Evolutionary conservation across 2,113 vertebrate species (phyloP), one percentile per base, ranked within the genome.

Genomic region (Mugil cephalus): DNA sequence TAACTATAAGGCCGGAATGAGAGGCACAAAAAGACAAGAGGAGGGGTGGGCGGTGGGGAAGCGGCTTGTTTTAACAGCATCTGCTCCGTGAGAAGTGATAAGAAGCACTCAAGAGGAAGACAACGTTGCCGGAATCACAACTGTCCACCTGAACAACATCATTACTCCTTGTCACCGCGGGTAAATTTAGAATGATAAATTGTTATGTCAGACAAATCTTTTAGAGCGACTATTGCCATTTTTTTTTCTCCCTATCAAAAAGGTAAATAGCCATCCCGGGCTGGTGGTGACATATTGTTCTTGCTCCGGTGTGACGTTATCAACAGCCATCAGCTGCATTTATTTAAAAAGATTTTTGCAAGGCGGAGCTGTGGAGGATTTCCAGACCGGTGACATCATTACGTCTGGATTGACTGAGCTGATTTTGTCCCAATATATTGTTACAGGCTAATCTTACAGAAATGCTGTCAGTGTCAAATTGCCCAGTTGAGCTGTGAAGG

Each of bases 151-250:
- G 47, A 87, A 84, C 80, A 88, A 72, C 80, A 78, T 86, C 78
- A 90, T 85, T 83, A 87, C 62, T 88, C 58, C 81, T 79, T 83
- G 86, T 88, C 87, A 87, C 65, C 54, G 10, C 65, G 36, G 59
- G 74, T 87, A 85, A 77, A 87, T 89, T 86, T 86, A 85, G 69
- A 86, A 88, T 87, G 82, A 91, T 69, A 78, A 88, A 89, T 90
- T 78, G 77, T 84, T 50, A 83, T 85, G 88, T 89, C 87, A 76
- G 30, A 70, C 70, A 77, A 87, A 85, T 87, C 77, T 71, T 75
- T 81, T 76, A 17, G 45, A 79, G 51, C 50, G 54, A n/a, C 65
- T 50, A 5, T 45, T 66, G 59, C 79, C 63, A 69, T 86, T 88
- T 89, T 86, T 88, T 89, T 68, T 69, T 48, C 58, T 56, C 45